Conservation (phyloP, 2,797 vertebrate species). For the Poeciliopsis paucimaculata region DNA sequence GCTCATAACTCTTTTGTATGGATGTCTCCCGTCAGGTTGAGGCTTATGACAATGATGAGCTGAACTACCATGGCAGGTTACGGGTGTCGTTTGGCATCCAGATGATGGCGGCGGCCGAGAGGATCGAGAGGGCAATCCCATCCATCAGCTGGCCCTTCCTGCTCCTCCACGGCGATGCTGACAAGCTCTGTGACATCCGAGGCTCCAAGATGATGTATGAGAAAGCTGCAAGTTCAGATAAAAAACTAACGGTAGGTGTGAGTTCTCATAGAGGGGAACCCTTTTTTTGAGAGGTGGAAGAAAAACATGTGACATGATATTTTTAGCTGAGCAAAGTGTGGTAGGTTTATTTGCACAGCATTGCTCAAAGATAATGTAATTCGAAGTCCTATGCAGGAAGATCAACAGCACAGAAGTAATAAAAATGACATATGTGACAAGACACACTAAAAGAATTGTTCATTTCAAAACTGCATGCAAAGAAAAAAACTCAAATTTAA, state of each 20-base stretch:
- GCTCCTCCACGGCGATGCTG: conserved; percentile 90
- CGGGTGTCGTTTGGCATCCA: conserved; percentile 91
- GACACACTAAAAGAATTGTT: no score
- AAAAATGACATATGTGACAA: no score
- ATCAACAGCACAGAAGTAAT: neutral
- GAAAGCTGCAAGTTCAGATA: conserved; percentile 88
- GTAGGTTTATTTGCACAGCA: neutral
- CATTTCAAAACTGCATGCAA: no score
- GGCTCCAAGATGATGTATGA: conserved; percentile 91
- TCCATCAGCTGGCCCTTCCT: conserved; percentile 89
- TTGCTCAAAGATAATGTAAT: neutral
- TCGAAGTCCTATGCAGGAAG: neutral
- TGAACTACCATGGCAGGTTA: conserved; percentile 88
- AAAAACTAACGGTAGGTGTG: conserved; percentile 88
- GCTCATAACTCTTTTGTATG: neutral
- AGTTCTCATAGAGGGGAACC: neutral
- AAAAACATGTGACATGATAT: neutral
- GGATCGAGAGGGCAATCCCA: conserved; percentile 87
- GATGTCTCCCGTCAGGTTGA: conserved; percentile 82
- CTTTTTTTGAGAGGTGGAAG: neutral
- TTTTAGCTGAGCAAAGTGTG: neutral
- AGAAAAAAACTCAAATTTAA: no score
- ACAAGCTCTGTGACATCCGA: conserved; percentile 91
- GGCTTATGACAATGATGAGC: conserved; percentile 85
- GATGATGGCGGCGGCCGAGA: conserved; percentile 85